phyloP scores from a whole-genome alignment of 1,140 invertebrate species.

The Pemphigus obesinymphae region DNA sequence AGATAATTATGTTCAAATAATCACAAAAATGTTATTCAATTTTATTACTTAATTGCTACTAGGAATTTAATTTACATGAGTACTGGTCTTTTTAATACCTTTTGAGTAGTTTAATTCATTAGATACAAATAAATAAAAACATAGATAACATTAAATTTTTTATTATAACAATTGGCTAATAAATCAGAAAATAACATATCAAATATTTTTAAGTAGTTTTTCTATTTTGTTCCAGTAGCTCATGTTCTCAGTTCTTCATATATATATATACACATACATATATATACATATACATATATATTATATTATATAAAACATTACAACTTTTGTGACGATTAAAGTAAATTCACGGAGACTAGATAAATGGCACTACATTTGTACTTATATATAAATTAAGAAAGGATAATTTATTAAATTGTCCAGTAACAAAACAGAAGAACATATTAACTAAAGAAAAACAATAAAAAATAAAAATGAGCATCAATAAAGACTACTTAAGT shows the following conservation, averaged over 20 bases:
- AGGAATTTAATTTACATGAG: not conserved
- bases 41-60: slow-evolving; percentile 15
- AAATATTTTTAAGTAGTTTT: not conserved
- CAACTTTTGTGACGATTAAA: not conserved
- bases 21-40: not conserved
- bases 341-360: slow-evolving; percentile 17
- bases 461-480: slow-evolving; percentile 40
- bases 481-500: slow-evolving; percentile 40
- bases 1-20: not conserved
- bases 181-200: not conserved
- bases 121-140: not conserved
- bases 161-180: not conserved
- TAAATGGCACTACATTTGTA: slow-evolving; percentile 30
- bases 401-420: not conserved
- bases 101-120: not conserved
- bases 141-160: not conserved
- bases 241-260: not conserved
- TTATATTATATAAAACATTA: not conserved
- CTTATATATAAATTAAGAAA: not conserved
- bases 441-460: slow-evolving; percentile 35
- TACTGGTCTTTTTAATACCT: not conserved
- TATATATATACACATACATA: not conserved
- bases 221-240: slow-evolving; percentile 3
- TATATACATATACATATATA: not conserved
- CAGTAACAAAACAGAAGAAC: slow-evolving; percentile 39